Evolutionary conservation across 1,140 invertebrate species (phyloP), one percentile per base, ranked within the genome.

Genomic region (Himalopsyche phryganea): DNA sequence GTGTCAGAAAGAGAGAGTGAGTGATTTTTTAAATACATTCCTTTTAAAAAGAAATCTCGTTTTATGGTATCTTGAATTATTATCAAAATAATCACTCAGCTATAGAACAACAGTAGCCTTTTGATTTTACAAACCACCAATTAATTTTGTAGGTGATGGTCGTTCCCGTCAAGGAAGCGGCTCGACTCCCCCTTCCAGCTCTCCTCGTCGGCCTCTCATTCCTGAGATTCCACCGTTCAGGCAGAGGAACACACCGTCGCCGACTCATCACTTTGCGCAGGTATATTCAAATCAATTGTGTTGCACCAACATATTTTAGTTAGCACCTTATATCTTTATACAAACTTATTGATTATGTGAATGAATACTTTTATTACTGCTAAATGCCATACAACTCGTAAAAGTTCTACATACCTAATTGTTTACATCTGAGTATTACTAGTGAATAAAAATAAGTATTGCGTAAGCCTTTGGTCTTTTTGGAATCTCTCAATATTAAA

Each of bases 161-260:
- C 48, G 57, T 6, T 64, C 61, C 13, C 54, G 61, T 15, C 61
- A 64, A 44, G 54, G 50, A 20, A 48, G 52, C 45, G 56, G 48
- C 23, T 52, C 52, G 2, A 60, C 46, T 6, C 57, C 61, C 0
- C 61, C 61, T 13, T 68, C 69, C 60, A 67, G 62, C 66, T 69
- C 66, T 20, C 70, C 57, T 62, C 75, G 66, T 67, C 73, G 66
- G 65, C 77, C 67, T 60, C 75, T 65, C 68, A 78, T 71, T 71
- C 67, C 76, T 69, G 69, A 75, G 62, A 82, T 81, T 65, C 80
- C 80, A 38, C 79, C 79, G 4, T 81, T 80, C 66, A 71, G 70
- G 69, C 78, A 74, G 62, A 71, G 69, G 38, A 72, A 74, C 46
- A 50, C 50, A 33, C 54, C 61, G 14, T 77, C 52, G 58, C 72